Evolutionary conservation across 2,113 vertebrate species (phyloP).

Genomic region (Bungarus multicinctus): DNA sequence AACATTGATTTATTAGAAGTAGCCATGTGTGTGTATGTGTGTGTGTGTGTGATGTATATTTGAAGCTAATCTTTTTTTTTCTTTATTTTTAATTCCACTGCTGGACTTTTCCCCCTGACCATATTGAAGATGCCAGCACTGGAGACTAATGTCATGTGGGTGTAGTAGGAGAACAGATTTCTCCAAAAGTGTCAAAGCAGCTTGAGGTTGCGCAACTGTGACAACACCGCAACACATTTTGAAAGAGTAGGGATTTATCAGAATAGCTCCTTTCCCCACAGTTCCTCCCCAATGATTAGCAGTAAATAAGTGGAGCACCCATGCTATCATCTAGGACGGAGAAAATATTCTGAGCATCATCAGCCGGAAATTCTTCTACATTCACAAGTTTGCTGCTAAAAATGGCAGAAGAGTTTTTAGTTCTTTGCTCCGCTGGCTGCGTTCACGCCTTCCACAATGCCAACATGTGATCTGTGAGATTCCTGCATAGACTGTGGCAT

Average conservation of each 20-base stretch:
- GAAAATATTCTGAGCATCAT: background rate
- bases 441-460: background rate
- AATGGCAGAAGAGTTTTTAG: background rate
- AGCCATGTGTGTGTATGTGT: no score
- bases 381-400: background rate
- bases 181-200: background rate
- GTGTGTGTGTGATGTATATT: no score
- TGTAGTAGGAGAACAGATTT: background rate
- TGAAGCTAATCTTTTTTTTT: background rate
- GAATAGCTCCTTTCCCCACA: background rate
- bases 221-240: background rate
- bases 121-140: background rate
- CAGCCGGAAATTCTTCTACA: background rate
- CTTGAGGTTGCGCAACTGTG: background rate
- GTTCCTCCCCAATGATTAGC: background rate
- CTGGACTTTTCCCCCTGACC: background rate
- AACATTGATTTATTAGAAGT: no score
- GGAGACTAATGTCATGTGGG: accelerated
- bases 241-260: background rate
- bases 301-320: slow-evolving; percentile 1
- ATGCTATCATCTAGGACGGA: background rate
- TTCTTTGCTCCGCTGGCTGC: background rate
- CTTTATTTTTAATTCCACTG: background rate
- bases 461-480: background rate
- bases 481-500: background rate